These are phyloP conservation scores for Tholera decimalis DNA, from an alignment of 2,888 invertebrate genomes.

Conservation along the genomic window DNA sequence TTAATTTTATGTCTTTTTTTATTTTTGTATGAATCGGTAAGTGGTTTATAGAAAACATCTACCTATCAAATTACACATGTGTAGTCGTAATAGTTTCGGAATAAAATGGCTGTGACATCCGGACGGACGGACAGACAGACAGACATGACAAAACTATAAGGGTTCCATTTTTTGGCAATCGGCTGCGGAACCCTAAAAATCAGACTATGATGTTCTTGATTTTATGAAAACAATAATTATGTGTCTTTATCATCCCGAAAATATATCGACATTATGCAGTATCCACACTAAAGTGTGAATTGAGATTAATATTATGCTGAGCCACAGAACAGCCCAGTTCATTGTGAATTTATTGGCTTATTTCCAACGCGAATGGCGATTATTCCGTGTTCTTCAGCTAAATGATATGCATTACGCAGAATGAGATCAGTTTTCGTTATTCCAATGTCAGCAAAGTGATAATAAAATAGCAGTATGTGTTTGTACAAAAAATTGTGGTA, in stretches of 20 bases:
- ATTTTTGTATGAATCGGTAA: too few relatives aligned
- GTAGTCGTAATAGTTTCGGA: too few relatives aligned
- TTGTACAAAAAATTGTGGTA: not conserved
- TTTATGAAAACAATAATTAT: too few relatives aligned
- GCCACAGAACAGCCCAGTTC: conserved; percentile 35
- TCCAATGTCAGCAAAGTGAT: conserved; percentile 13
- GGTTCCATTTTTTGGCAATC: too few relatives aligned
- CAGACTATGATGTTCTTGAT: too few relatives aligned
- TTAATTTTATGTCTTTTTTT: too few relatives aligned
- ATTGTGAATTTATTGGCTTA: conserved; percentile 57
- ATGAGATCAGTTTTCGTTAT: conserved; percentile 36
- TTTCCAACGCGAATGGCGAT: conserved; percentile 53
- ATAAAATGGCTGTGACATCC: too few relatives aligned
- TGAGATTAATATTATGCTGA: conserved; percentile 49
- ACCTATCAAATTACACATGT: too few relatives aligned
- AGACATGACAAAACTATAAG: too few relatives aligned
- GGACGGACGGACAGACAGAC: too few relatives aligned
- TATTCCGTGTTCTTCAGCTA: conserved; percentile 44
- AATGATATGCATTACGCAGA: conserved; percentile 48
- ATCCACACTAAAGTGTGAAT: conserved; percentile 39
- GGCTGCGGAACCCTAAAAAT: too few relatives aligned
- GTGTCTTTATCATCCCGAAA: not conserved
- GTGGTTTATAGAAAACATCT: too few relatives aligned
- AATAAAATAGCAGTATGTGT: not conserved
- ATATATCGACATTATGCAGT: conserved; percentile 10